These are phyloP conservation scores for Labroides dimidiatus DNA, from an alignment of 2,797 vertebrate genomes.

Conservation along the genomic window DNA sequence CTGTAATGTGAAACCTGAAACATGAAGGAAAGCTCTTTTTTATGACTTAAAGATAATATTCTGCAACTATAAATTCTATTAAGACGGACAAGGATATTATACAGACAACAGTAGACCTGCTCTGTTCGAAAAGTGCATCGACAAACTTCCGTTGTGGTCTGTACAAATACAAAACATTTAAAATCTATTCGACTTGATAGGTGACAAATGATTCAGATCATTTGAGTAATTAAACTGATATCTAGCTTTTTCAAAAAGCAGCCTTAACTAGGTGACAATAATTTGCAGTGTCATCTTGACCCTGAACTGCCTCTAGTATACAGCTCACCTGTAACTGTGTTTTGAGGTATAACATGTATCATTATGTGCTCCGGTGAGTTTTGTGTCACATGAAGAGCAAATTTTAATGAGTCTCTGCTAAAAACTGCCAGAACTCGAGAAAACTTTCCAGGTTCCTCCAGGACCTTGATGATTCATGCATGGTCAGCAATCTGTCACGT, in stretches of 20 bases:
- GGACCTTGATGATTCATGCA: constrained; percentile 41
- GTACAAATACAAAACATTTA: no score
- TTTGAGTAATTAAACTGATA: no score
- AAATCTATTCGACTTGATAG: no score
- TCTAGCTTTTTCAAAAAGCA: no score
- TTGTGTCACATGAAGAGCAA: constrained; percentile 5
- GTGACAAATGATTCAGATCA: no score
- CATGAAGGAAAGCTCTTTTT: not conserved
- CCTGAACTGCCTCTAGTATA: not conserved
- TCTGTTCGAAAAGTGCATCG: no score
- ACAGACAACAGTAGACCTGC: not conserved
- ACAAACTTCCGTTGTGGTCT: no score
- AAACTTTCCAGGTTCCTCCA: constrained; percentile 41
- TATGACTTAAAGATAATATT: not conserved
- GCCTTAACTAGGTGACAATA: not conserved
- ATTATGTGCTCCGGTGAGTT: constrained; percentile 4
- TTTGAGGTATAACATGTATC: not conserved
- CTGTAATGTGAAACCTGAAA: not conserved
- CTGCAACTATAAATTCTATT: not conserved
- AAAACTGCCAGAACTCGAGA: constrained; percentile 33
- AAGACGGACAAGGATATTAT: no score
- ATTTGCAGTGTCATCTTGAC: not conserved
- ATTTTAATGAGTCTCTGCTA: constrained; percentile 20
- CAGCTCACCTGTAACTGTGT: not conserved
- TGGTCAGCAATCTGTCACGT: constrained; percentile 61